Evolutionary conservation across 2,888 invertebrate species (phyloP).

Genomic region (Ectobius pallidus): DNA sequence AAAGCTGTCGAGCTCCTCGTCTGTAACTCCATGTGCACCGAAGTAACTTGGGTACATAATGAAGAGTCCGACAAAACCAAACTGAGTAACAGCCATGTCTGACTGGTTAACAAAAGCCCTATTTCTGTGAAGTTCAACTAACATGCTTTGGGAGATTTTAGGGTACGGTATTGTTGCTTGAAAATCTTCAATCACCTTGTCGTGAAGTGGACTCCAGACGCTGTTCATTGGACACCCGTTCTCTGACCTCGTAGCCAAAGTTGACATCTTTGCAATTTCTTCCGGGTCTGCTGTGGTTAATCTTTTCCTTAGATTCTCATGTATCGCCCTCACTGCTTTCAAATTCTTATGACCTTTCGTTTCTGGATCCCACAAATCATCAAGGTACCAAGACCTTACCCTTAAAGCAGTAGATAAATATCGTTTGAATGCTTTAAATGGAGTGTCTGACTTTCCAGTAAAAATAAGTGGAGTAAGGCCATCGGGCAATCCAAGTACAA

Average conservation of each 20-base stretch:
- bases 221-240: background rate
- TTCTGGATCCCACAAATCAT: slow-evolving; percentile 56
- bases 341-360: slow-evolving; percentile 56
- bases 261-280: slow-evolving; percentile 45
- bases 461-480: slow-evolving; percentile 56
- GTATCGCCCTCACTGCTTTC: slow-evolving; percentile 55
- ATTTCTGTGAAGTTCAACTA: background rate
- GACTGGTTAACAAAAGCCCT: slow-evolving; percentile 54
- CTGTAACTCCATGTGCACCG: slow-evolving; percentile 52
- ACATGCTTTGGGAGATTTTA: background rate
- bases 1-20: slow-evolving; percentile 58
- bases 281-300: slow-evolving; percentile 45
- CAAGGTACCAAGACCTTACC: slow-evolving; percentile 58
- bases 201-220: slow-evolving; percentile 43
- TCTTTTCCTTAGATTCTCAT: slow-evolving; percentile 51
- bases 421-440: slow-evolving; percentile 49
- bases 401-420: slow-evolving; percentile 58
- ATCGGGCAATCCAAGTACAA: slow-evolving; percentile 54
- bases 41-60: slow-evolving; percentile 55
- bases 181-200: slow-evolving; percentile 47
- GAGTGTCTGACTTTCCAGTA: slow-evolving; percentile 57
- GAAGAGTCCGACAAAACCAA: slow-evolving; percentile 58
- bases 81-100: slow-evolving; percentile 61
- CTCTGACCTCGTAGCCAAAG: slow-evolving; percentile 31
- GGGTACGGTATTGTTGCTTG: slow-evolving; percentile 42